A percentile compares a stretch with the other conserved stretches of the same genome.
Evolutionary conservation across 2,888 invertebrate species (phyloP).

Genomic region (Merodon equestris): DNA sequence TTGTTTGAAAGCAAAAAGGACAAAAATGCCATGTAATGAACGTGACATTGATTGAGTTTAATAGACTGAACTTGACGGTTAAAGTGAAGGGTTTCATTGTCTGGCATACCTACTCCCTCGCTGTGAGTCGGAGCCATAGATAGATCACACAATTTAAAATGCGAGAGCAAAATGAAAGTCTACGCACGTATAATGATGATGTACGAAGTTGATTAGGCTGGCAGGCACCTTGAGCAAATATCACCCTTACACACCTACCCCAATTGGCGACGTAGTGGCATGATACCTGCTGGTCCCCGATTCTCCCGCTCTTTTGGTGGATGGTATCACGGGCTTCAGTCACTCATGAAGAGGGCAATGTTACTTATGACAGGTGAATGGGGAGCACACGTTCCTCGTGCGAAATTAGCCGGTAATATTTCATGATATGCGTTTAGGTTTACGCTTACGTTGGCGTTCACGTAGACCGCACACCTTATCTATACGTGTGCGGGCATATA

Average conservation of each 20-base stretch:
- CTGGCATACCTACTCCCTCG: slow-evolving; percentile 29
- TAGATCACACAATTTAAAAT: slow-evolving; percentile 67
- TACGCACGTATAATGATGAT: slow-evolving; percentile 55
- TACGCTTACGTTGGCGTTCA: not conserved
- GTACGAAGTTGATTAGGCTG: slow-evolving; percentile 53
- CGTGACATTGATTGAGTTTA: slow-evolving; percentile 69
- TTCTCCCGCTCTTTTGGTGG: no score
- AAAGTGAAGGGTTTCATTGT: slow-evolving; percentile 55
- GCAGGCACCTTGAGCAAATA: slow-evolving; percentile 6
- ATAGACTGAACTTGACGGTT: slow-evolving; percentile 55
- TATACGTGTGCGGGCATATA: not conserved
- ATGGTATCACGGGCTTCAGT: no score
- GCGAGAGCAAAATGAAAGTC: slow-evolving; percentile 34
- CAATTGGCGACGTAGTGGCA: slow-evolving; percentile 17
- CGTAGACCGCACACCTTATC: not conserved
- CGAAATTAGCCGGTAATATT: slow-evolving; percentile 23
- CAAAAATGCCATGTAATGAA: slow-evolving; percentile 49
- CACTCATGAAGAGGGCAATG: no score
- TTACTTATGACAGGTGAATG: slow-evolving; percentile 22
- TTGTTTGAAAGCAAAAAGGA: slow-evolving; percentile 39
- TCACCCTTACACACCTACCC: slow-evolving; percentile 30
- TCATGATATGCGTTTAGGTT: slow-evolving; percentile 28
- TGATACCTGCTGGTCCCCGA: no score
- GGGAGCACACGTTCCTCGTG: not conserved
- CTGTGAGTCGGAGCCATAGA: no score